Evolutionary conservation across 2,113 vertebrate species (phyloP).

Genomic region (Triplophysa siluroides): DNA sequence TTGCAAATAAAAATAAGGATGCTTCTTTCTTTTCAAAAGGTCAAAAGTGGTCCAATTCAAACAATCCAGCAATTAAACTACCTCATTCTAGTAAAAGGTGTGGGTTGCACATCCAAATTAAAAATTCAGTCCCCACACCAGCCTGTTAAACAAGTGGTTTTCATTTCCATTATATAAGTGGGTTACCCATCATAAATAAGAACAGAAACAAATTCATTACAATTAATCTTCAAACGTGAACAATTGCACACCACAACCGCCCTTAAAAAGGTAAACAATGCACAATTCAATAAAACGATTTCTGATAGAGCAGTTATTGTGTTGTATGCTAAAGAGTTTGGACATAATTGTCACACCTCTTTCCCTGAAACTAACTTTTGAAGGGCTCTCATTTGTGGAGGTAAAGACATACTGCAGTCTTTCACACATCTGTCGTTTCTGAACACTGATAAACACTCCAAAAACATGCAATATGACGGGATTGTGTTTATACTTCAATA

Average conservation of each 20-base stretch:
- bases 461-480: conserved; percentile 8
- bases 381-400: not conserved
- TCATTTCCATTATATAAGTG: conserved; percentile 31
- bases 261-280: conserved; percentile 29
- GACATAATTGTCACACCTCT: not conserved
- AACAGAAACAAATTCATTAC: conserved; percentile 16
- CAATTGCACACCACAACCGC: conserved; percentile 35
- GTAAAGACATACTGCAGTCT: not conserved
- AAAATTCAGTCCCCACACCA: conserved; percentile 36
- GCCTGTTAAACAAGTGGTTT: conserved; percentile 44
- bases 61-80: not conserved
- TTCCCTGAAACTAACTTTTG: not conserved
- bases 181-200: conserved; percentile 25
- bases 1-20: not conserved
- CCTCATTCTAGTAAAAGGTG: conserved; percentile 23
- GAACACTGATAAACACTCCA: conserved; percentile 1
- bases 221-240: conserved; percentile 28
- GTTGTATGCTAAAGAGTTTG: not conserved
- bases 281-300: conserved; percentile 18
- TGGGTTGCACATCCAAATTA: conserved; percentile 39
- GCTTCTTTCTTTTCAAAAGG: conserved; percentile 1
- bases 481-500: conserved; percentile 22
- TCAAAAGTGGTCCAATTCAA: conserved; percentile 26
- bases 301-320: not conserved
- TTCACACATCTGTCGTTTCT: not conserved